Percentiles rank a stretch among this genome's conserved stretches.
These are phyloP conservation scores for Perca flavescens DNA, from an alignment of 2,113 vertebrate species.

Conservation along the genomic window DNA sequence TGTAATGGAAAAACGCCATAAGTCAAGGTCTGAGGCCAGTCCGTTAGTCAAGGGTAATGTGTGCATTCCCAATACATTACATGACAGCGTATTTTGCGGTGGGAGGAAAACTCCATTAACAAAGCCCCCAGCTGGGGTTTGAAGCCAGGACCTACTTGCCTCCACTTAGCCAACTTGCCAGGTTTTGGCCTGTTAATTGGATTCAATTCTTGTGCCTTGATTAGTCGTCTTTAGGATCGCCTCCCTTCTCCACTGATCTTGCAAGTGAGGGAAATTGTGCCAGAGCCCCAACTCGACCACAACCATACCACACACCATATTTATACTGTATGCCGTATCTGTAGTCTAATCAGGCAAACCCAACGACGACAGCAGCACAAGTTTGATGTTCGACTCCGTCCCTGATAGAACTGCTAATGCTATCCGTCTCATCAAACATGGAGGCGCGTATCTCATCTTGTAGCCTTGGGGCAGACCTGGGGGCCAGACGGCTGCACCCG, in stretches of 20 bases:
- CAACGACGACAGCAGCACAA: slow-evolving; percentile 19
- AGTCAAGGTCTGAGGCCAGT: slow-evolving; percentile 11
- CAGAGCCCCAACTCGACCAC: background rate
- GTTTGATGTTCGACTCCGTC: slow-evolving; percentile 24
- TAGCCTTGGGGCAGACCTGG: slow-evolving; percentile 56
- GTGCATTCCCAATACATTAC: background rate
- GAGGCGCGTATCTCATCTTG: slow-evolving; percentile 53
- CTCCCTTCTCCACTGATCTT: background rate
- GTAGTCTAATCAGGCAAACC: slow-evolving; percentile 3
- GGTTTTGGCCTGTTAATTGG: background rate
- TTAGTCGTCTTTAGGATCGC: background rate
- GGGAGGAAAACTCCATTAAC: background rate
- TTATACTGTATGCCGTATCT: background rate
- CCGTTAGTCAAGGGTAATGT: background rate
- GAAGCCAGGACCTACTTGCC: background rate
- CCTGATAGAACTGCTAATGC: slow-evolving; percentile 59
- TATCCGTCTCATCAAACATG: slow-evolving; percentile 61
- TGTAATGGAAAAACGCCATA: too few species aligned
- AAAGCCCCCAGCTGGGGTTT: background rate
- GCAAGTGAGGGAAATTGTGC: background rate
- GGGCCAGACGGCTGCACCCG: slow-evolving; percentile 60
- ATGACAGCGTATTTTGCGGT: background rate
- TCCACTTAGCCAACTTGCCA: background rate
- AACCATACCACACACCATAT: background rate
- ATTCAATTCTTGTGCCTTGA: background rate